phyloP scores from a whole-genome alignment of 2,113 vertebrate genomes.

The Malurus elegans region DNA sequence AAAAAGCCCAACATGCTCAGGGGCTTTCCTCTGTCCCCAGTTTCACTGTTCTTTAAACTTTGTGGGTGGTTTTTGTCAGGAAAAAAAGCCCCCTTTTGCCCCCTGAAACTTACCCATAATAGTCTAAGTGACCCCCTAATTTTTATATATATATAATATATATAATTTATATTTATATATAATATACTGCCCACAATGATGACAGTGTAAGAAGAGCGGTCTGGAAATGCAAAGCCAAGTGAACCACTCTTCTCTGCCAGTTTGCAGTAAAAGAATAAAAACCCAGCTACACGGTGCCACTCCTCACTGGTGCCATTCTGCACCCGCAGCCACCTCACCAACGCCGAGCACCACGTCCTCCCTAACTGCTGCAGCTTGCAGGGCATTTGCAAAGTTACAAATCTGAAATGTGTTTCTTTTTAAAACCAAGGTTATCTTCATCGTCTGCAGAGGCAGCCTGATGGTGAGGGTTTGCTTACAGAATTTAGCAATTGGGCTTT shows the following conservation, averaged over 20 bases:
- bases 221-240: neutral
- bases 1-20: accelerated
- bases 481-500: neutral
- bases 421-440: neutral
- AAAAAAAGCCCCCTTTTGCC: neutral
- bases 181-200: too few species aligned
- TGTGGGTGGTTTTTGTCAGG: neutral
- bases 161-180: neutral
- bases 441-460: neutral
- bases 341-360: accelerated
- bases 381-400: neutral
- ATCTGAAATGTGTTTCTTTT: neutral
- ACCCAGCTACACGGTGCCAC: accelerated
- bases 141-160: neutral
- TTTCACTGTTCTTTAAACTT: neutral
- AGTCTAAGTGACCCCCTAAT: neutral
- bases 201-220: accelerated
- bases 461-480: neutral
- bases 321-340: neutral
- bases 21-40: neutral
- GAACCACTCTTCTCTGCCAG: neutral
- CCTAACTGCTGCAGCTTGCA: accelerated
- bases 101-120: neutral
- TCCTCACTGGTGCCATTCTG: accelerated
- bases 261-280: neutral